phyloP scores from a whole-genome alignment of 2,888 invertebrate species.

The Sabellastarte sp. region DNA sequence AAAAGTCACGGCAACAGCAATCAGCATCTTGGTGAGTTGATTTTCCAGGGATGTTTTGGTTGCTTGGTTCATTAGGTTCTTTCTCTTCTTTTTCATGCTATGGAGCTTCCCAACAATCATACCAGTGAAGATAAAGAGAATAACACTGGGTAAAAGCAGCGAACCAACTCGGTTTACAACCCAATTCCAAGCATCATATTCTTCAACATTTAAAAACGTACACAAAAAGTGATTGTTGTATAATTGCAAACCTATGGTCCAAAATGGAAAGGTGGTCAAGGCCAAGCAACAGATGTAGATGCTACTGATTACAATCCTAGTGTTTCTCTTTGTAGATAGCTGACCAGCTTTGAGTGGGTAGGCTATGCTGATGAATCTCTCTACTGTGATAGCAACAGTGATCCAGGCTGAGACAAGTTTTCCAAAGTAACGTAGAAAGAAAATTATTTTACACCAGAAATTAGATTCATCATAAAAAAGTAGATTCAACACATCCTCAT shows the following conservation, averaged over 20 bases:
- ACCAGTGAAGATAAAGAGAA: constrained; percentile 12
- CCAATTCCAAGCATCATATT: constrained; percentile 9
- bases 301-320: constrained; percentile 27
- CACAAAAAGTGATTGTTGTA: neutral
- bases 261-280: constrained; percentile 28
- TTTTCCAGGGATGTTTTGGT: neutral
- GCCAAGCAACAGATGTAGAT: constrained; percentile 31
- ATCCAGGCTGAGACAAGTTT: constrained; percentile 34
- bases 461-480: constrained; percentile 2
- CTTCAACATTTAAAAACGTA: neutral
- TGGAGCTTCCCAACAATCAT: constrained; percentile 10
- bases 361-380: constrained; percentile 35
- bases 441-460: constrained; percentile 6
- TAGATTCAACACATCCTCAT: neutral
- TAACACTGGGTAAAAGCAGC: constrained; percentile 15
- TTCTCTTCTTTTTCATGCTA: neutral
- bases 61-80: neutral
- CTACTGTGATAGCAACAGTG: constrained; percentile 36
- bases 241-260: constrained; percentile 8
- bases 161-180: constrained; percentile 6
- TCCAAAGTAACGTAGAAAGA: constrained; percentile 15
- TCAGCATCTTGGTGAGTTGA: constrained; percentile 15
- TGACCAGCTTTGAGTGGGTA: constrained; percentile 31
- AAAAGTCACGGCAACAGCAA: constrained; percentile 16
- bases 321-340: constrained; percentile 31